Base-by-base conservation (phyloP, 1,140 invertebrate species). In the Rhagoletis zephyria region DNA sequence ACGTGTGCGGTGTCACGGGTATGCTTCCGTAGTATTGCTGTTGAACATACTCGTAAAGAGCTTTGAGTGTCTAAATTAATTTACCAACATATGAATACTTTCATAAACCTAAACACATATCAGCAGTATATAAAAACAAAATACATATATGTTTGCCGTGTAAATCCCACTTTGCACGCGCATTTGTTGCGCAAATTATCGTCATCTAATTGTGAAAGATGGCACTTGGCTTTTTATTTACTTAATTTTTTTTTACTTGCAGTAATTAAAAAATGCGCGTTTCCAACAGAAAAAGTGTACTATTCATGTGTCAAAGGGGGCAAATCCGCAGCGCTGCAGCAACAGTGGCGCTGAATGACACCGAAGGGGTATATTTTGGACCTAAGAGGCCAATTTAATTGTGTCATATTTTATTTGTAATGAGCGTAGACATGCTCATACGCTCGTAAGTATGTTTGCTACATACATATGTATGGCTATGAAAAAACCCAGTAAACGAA, bases 181-280 rank as follows among this genome's bases (percentile, higher is more conserved):
- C 12, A 74, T 74, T 74, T 74, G 40, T 14, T 42, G 45, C 16
- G 30, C 3, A 74, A 48, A 74, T 40, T 48, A 14, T 48, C 40
- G 14, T 40, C 14, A 74, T 14, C 67, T 48, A 48, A 74, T 48
- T 48, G 67, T 74, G 42, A 48, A 42, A 48, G 42, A 48, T 48
- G 67, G 3, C 10, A 14, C 40, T 30, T 56, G 51, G 51, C 51
- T 56, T 56, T 7, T 10, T 56, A 56, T 9, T 30, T 56, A 56
- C 51, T 10, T 56, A 56, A 7, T 56, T 7, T 10, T 56, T 30
- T 7, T 56, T 74, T 74, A 16, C 42, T 74, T 48, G 67, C 42
- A 16, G 42, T 74, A 74, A 74, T 74, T 74, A 74, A 74, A 74
- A 42, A 74, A 74, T 74, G 3, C 40, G 4, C 42, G 67, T 48